Base-by-base conservation (phyloP, 2,113 vertebrate species). In the Aythya baeri region DNA sequence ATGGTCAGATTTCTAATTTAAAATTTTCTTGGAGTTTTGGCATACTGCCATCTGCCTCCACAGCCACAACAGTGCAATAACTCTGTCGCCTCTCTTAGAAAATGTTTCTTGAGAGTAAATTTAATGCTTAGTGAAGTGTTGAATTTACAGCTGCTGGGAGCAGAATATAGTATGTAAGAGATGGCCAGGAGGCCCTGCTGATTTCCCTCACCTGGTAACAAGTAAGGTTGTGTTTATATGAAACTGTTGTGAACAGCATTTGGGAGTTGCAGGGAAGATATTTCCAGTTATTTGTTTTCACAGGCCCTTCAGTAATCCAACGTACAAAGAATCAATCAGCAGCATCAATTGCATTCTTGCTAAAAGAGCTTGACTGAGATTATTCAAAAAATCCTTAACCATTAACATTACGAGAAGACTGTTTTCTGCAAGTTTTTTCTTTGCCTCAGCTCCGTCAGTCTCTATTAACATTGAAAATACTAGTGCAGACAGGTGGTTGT, bases 61-160 rank as follows among this genome's bases (percentile, higher is more conserved):
- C 95, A 96, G 91, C 96, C 94, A 94, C 93, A 96, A 80, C 72
- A 49, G 31, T 83, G 85, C 93, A 95, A 95, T 96, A 97, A 95
- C 85, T 96, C 89, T 96, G 91, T 94, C 93, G 91, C 89, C 89
- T 94, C 87, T 88, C 91, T 80, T 83, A 89, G 89, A 93, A 96
- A 95, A 95, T 93, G 65, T 91, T 95, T 94, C 82, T 91, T 95
- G 85, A 95, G 94, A 92, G 91, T 77, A 94, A 94, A 96, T 96
- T 96, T 97, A 97, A 93, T 94, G 88, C 68, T 86, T 86, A 95
- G 91, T 0, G 29, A 96, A 93, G 85, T 91, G 93, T 89, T 91
- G 93, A 86, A 95, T 95, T 95, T 95, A 86, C 91, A 90, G 91
- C 93, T 96, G 71, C 87, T 90, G 72, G 57, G 52, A 94, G 68